Evolutionary conservation across 2,113 vertebrate species (phyloP), one percentile per base, ranked within the genome.

Genomic region (Hystrix cristata): DNA sequence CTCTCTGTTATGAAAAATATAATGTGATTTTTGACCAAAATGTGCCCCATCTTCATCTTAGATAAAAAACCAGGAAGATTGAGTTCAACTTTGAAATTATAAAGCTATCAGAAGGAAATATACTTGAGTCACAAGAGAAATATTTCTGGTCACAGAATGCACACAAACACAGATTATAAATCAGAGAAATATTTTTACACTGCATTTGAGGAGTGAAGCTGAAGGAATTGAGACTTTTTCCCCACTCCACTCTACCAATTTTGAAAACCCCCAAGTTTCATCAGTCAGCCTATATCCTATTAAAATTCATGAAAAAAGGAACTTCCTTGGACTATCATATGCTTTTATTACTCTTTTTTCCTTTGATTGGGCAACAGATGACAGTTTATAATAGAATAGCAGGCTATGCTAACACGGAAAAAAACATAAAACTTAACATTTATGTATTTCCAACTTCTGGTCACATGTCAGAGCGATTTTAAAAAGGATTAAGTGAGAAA

Each of bases 311-410:
- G 90, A 94, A 96, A 97, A 97, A 98, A 98, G 62, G 97, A 98
- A 98, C 98, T 93, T 97, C 48, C 95, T 98, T 98, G 98, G 96
- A 97, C 84, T 98, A 96, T 91, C 97, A 27, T 98, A 94, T 98
- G 85, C 27, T 98, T 98, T 81, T 98, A 96, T 97, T 97, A 98
- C 91, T 87, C 96, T 96, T 98, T 98, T 98, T 98, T 98, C 94
- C 96, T 98, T 98, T 98, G 98, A 98, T 98, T 98, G 96, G 96
- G 93, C 97, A 98, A 98, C 96, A 98, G 91, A 97, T 98, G 98
- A 98, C 90, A 98, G 92, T 98, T 98, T 98, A 96, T 98, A 98
- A 98, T 95, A 98, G 95, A 98, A 98, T 65, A 97, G 89, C 90
- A 95, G 97, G 86, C 97, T 95, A 96, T 69, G 93, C 94, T 96